These are phyloP conservation scores for Gephyroberyx darwinii DNA, from an alignment of 2,797 vertebrate genomes.

Conservation along the genomic window DNA sequence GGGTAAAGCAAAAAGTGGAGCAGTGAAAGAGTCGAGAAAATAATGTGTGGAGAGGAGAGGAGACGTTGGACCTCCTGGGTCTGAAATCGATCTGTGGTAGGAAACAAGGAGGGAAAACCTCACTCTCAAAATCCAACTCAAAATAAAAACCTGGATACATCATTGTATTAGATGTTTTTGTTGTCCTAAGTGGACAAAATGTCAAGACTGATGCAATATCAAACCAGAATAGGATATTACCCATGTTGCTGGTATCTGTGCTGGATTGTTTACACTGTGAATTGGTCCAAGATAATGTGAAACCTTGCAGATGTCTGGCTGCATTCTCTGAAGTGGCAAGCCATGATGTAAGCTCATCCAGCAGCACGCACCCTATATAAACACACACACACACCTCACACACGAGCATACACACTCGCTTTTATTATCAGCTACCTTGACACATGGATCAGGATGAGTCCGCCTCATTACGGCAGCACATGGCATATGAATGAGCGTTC, in stretches of 20 bases:
- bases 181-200: conserved; percentile 22
- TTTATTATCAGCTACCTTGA: conserved; percentile 2
- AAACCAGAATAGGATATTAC: conserved; percentile 20
- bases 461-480: background rate
- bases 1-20: conserved; percentile 29
- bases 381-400: background rate
- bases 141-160: conserved; percentile 37
- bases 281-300: conserved; percentile 26
- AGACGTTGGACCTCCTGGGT: conserved; percentile 27
- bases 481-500: background rate
- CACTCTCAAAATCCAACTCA: conserved; percentile 27
- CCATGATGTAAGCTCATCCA: background rate
- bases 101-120: conserved; percentile 38
- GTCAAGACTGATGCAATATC: conserved; percentile 29
- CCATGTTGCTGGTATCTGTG: conserved; percentile 16
- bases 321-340: conserved; percentile 1
- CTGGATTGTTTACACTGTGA: conserved; percentile 24
- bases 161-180: conserved; percentile 36
- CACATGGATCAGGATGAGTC: background rate
- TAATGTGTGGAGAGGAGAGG: conserved; percentile 42
- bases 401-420: background rate
- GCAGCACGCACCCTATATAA: background rate
- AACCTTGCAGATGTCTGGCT: conserved; percentile 10
- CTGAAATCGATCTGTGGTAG: conserved; percentile 52
- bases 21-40: conserved; percentile 42